Conservation (phyloP, 2,113 vertebrate genomes). For the Oxygymnocypris stewartii region DNA sequence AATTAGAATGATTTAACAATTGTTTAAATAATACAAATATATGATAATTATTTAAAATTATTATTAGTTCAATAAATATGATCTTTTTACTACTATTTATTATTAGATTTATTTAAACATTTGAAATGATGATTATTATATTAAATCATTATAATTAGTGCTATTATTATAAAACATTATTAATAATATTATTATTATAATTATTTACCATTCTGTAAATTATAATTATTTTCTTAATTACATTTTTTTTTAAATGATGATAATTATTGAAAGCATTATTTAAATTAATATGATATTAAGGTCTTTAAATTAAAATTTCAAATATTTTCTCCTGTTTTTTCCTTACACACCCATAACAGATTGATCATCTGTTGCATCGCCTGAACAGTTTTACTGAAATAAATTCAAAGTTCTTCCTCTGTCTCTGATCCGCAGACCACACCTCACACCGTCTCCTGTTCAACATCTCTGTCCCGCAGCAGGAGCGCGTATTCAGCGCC, state of each 20-base stretch:
- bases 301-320: background rate
- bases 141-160: too few relatives aligned
- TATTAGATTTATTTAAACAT: too few relatives aligned
- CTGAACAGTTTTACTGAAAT: too few relatives aligned
- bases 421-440: constrained; percentile 78
- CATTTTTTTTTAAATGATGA: background rate
- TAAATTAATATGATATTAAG: background rate
- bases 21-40: background rate
- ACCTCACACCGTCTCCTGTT: constrained; percentile 85
- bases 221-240: background rate
- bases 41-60: background rate
- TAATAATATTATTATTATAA: too few relatives aligned
- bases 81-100: too few relatives aligned
- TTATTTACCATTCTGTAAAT: too few relatives aligned
- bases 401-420: background rate
- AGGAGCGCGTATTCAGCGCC: constrained; percentile 84
- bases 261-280: background rate
- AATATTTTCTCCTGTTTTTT: background rate
- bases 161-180: too few relatives aligned
- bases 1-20: background rate
- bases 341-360: background rate
- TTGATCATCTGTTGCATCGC: background rate
- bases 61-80: too few relatives aligned
- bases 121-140: too few relatives aligned
- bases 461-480: constrained; percentile 88